Conservation (phyloP, 2,113 vertebrate genomes). For the Clupea harengus region DNA sequence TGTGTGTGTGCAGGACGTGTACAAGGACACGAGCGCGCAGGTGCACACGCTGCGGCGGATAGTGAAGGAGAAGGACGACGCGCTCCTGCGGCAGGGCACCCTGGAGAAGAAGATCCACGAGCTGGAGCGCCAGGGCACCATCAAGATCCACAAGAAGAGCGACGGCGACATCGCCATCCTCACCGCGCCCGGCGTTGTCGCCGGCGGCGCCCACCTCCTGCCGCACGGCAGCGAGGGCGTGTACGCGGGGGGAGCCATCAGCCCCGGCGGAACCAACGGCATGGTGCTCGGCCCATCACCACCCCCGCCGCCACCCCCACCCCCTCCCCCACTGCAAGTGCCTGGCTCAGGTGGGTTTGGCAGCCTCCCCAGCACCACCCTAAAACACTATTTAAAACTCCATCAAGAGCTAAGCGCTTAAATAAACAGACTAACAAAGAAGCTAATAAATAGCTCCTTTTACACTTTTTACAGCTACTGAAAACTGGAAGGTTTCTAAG, state of each 20-base stretch:
- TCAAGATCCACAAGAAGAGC: constrained; percentile 75
- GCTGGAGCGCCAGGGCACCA: constrained; percentile 70
- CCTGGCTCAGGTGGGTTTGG: constrained; percentile 27
- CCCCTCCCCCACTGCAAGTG: constrained; percentile 36
- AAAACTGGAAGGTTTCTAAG: neutral
- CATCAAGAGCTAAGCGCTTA: neutral
- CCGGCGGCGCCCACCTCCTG: neutral
- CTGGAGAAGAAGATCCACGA: constrained; percentile 79
- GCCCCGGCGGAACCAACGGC: constrained; percentile 42
- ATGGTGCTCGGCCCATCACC: constrained; percentile 40
- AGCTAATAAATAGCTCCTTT: neutral
- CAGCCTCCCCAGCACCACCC: neutral
- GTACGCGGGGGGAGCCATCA: constrained; percentile 40
- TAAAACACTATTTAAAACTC: neutral
- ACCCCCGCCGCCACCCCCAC: constrained; percentile 71
- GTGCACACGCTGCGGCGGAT: constrained; percentile 83
- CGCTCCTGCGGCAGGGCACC: constrained; percentile 80
- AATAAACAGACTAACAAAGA: neutral
- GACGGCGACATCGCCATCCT: constrained; percentile 72
- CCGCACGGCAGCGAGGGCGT: constrained; percentile 43
- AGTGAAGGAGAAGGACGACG: constrained; percentile 92
- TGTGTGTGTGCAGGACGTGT: constrained; percentile 79
- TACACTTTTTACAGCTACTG: neutral
- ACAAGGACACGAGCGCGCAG: constrained; percentile 85
- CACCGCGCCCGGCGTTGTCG: constrained; percentile 10